Base-by-base conservation (phyloP, 1,140 invertebrate genomes). In the Conus ventricosus region DNA sequence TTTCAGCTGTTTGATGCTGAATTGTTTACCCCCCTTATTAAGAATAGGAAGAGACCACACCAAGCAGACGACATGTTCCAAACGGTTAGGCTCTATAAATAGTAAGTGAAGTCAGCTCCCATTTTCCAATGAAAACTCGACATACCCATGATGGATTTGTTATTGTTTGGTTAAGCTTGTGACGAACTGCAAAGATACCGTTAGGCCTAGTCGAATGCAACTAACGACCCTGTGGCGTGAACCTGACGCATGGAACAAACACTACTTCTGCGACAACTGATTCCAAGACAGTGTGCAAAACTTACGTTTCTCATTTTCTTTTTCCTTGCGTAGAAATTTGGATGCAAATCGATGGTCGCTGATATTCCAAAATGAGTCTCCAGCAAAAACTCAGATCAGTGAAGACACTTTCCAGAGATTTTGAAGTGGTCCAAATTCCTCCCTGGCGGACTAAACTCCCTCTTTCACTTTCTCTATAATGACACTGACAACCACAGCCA, bases 51-150 rank as follows among this genome's bases (percentile, higher is more conserved):
- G 39, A 39, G 39, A 39, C 39, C 39, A 39, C 39, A 39, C 39
- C 39, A 60, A 60, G 57, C 57, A 60, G 57, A 60, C 57, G 57
- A 71, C 67, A n/a, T 71, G 11, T 20, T 20, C 23, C 67, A 15
- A 55, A 80, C 85, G 71, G 85, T 87, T 87, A 78, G 51, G 71
- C 20, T 71, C 85, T 87, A 87, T 78, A 87, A 87, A 87, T 87
- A 87, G 85, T 55, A 57, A 57, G 85, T 87, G 85, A 87, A 87
- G 85, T 87, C 85, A 87, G 85, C 85, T 27, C 11, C 51, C 67
- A n/a, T 87, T 55, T 76, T 67, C 85, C 85, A 87, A 87, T 86
- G 60, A 67, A 51, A 86, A 63, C 17, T 17, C 85, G 75, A 57
- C 23, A 23, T 11, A 23, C 71, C 39, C 75, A 27, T 39, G 17